Conservation (phyloP, 2,113 vertebrate genomes). For the Leucopternis melanops region DNA sequence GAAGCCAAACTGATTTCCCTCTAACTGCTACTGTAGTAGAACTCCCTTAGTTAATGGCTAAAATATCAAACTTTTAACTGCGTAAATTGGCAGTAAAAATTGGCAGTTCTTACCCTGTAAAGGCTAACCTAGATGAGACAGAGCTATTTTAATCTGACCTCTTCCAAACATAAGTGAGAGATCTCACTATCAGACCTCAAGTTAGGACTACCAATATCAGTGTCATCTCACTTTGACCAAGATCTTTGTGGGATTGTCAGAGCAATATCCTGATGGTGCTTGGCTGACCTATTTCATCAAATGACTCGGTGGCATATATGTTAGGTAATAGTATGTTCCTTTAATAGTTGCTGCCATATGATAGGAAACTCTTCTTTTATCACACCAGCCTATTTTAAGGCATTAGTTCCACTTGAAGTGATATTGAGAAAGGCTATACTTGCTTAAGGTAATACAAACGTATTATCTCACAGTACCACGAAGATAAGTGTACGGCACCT, state of each 20-base stretch:
- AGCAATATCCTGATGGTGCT: not conserved
- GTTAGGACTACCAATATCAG: not conserved
- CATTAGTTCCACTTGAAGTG: constrained; percentile 2
- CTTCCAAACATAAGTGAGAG: not conserved
- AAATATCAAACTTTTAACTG: not conserved
- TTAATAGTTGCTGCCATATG: not conserved
- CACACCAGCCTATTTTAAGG: not conserved
- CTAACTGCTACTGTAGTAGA: not conserved
- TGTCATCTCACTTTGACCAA: not conserved
- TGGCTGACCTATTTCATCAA: not conserved
- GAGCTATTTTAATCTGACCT: not conserved
- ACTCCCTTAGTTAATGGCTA: not conserved
- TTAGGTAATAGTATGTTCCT: not conserved
- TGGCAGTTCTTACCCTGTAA: not conserved
- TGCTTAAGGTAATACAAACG: not conserved
- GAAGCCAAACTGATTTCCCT: not conserved
- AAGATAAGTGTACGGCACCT: not conserved
- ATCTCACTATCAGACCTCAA: not conserved
- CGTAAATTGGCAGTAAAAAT: not conserved
- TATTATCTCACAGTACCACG: not conserved
- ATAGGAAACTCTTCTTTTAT: not conserved
- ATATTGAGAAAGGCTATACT: not conserved
- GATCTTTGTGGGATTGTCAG: not conserved
- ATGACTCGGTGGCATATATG: not conserved
- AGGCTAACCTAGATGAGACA: not conserved